Evolutionary conservation across 2,797 vertebrate genomes (phyloP), one percentile per base, ranked within the genome.

Genomic region (Alosa sapidissima): DNA sequence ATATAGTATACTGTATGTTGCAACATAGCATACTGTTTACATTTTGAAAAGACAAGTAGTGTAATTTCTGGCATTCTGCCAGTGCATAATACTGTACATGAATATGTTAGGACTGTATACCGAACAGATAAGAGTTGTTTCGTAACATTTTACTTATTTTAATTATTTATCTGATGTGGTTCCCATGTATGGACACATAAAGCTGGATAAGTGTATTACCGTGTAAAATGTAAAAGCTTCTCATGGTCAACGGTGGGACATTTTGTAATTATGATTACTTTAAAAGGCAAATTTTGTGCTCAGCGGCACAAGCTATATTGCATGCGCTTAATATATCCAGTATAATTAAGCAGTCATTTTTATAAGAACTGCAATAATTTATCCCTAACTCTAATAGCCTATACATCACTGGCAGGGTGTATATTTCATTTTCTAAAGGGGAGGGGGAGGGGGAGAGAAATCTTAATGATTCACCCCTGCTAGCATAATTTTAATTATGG

Each of bases 401-500:
- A 95, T 94, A 94, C 91, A 95, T 95, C 95, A 95, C 87, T 89
- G 88, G 88, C 91, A 91, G 92, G 90, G 93, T 90, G 89, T 91
- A 93, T 94, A 93, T 94, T 95, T 95, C 92, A 94, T 94, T 94
- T 94, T 90, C 89, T 90, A 90, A 92, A 94, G 92, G 93, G 87
- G 85, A 94, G 91, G 91, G 92, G 89, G 89, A 92, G 90, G 91
- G 90, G 91, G 90, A 93, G 93, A 93, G 91, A 93, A 95, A 94
- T 93, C 92, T 94, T 96, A 95, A 96, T 96, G 95, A 94, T 94
- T 94, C 93, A 93, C 91, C 90, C 92, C 93, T 91, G 93, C 94
- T 93, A 91, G 94, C 93, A 96, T 94, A 91, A 94, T 95, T 96
- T 95, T 95, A 96, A 96, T 96, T 95, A 96, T 96, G 93, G 95